These are phyloP conservation scores for Clunio marinus DNA, from an alignment of 2,888 invertebrate species.

Conservation along the genomic window DNA sequence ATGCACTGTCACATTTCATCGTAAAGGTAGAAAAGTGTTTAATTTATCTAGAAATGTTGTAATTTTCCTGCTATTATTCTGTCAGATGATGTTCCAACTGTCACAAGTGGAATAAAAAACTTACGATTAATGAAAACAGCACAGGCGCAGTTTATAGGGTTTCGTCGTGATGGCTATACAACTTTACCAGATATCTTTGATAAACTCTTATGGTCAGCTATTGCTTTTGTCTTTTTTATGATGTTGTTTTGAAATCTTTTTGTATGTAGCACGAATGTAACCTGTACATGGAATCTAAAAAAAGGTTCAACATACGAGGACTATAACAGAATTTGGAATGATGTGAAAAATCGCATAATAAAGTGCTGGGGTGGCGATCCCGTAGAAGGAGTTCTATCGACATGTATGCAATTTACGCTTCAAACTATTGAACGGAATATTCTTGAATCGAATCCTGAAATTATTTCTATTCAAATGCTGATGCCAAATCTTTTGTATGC, in stretches of 20 bases:
- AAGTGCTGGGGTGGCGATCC: conserved; percentile 73
- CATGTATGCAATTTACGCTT: conserved; percentile 74
- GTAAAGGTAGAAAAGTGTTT: conserved; percentile 57
- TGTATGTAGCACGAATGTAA: conserved; percentile 63
- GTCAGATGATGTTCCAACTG: conserved; percentile 54
- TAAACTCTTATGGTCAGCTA: conserved; percentile 60
- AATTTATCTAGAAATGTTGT: conserved; percentile 39
- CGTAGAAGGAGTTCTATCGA: conserved; percentile 66
- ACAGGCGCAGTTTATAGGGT: conserved; percentile 74
- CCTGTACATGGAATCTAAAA: conserved; percentile 70
- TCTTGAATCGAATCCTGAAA: conserved; percentile 64
- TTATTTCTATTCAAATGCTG: conserved; percentile 66
- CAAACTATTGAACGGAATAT: conserved; percentile 67
- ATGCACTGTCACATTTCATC: conserved; percentile 63
- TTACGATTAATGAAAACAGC: conserved; percentile 74
- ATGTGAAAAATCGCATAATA: conserved; percentile 65
- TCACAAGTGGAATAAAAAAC: conserved; percentile 66
- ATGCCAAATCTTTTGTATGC: conserved; percentile 82
- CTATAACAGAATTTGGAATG: conserved; percentile 66
- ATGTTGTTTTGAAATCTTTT: neutral
- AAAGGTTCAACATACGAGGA: conserved; percentile 58
- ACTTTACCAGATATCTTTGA: conserved; percentile 71
- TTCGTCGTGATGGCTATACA: conserved; percentile 73
- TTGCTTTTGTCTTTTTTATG: too few species aligned
- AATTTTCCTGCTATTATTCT: conserved; percentile 40